phyloP scores from a whole-genome alignment of 2,888 invertebrate genomes.

The Eupelmus urozonus region DNA sequence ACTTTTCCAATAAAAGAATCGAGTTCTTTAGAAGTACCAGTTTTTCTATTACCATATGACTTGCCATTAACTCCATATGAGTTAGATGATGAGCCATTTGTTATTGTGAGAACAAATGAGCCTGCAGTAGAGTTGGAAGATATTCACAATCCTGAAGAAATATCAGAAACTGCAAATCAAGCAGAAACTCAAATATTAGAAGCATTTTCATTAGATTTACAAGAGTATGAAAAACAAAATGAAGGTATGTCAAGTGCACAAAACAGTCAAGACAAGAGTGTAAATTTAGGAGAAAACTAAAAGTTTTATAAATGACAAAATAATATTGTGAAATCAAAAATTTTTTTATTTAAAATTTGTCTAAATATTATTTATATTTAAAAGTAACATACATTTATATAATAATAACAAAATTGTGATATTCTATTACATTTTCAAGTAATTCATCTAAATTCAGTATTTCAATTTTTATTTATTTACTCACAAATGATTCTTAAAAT shows the following conservation, averaged over 20 bases:
- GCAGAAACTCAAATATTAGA: too few species aligned
- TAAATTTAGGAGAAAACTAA: not conserved
- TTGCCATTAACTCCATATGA: slow-evolving; percentile 88
- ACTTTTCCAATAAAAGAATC: slow-evolving; percentile 79
- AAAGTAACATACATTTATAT: too few species aligned
- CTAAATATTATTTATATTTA: too few species aligned
- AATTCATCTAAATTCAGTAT: too few species aligned
- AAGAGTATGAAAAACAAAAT: not conserved
- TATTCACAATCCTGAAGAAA: not conserved
- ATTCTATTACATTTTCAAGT: too few species aligned
- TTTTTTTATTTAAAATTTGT: too few species aligned
- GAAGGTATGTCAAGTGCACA: not conserved
- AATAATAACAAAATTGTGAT: too few species aligned
- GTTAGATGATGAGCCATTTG: slow-evolving; percentile 81
- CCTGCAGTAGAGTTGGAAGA: not conserved
- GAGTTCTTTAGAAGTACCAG: slow-evolving; percentile 64
- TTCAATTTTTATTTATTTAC: too few species aligned
- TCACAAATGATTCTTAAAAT: too few species aligned
- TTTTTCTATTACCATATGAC: slow-evolving; percentile 89
- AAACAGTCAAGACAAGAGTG: not conserved
- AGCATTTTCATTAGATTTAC: too few species aligned
- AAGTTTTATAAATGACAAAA: not conserved
- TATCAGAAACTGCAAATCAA: not conserved
- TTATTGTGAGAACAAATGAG: not conserved
- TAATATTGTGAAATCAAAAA: too few species aligned